Evolutionary conservation across 2,113 vertebrate genomes (phyloP).

Genomic region (human (Homo sapiens)): GRCh38 chr18:63903501-63904000

Average conservation of each 20-base stretch:
- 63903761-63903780: background rate
- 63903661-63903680: conserved; percentile 14
- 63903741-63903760: background rate
- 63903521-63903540: background rate
- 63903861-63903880: conserved; percentile 50
- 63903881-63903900: background rate
- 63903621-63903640: conserved; percentile 1
- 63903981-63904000: background rate
- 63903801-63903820: background rate
- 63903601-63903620: background rate
- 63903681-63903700: background rate
- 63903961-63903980: background rate
- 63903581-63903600: conserved; percentile 79
- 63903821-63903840: background rate
- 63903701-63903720: background rate
- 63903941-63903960: background rate
- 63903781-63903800: background rate
- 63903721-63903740: background rate
- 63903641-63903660: background rate
- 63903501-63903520: background rate
- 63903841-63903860: background rate
- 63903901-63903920: background rate
- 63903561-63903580: background rate
- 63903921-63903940: background rate
- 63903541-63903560: conserved; percentile 7